Evolutionary conservation across 2,888 invertebrate genomes (phyloP).

Genomic region (Drosophila prostipennis): DNA sequence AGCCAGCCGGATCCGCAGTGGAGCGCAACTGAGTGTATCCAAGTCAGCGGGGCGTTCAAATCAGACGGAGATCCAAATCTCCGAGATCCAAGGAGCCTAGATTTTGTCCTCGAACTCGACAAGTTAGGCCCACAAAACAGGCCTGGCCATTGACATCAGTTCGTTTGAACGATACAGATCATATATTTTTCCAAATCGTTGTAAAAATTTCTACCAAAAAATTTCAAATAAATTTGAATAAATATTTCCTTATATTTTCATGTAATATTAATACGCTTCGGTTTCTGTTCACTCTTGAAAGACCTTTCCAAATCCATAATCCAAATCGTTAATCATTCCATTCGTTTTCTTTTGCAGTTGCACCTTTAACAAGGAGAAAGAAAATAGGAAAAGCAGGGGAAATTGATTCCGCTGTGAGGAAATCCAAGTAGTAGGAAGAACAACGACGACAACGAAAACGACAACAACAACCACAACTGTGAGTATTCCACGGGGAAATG

Average conservation of each 20-base stretch:
- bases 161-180: too few relatives aligned
- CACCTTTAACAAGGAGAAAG: conserved; percentile 10
- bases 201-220: not conserved
- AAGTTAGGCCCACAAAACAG: not conserved
- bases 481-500: conserved; percentile 11
- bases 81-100: not conserved
- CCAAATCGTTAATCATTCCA: not conserved
- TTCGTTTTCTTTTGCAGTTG: conserved; percentile 30
- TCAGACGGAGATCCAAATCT: conserved; percentile 22
- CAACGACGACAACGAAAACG: not conserved
- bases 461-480: conserved; percentile 16
- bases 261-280: too few relatives aligned
- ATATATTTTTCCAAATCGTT: not conserved
- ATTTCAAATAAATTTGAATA: too few relatives aligned
- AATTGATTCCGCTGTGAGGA: conserved; percentile 15
- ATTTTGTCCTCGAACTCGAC: not conserved
- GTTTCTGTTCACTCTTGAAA: not conserved
- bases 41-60: conserved; percentile 27
- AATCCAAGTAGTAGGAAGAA: conserved; percentile 24
- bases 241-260: not conserved
- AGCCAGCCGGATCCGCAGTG: conserved; percentile 39
- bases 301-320: too few relatives aligned
- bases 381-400: not conserved
- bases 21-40: conserved; percentile 36
- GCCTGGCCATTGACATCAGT: not conserved